A percentile compares a stretch with the other conserved stretches of the same genome.
phyloP scores from a whole-genome alignment of 2,888 invertebrate species.

The Oegoconia quadripuncta region DNA sequence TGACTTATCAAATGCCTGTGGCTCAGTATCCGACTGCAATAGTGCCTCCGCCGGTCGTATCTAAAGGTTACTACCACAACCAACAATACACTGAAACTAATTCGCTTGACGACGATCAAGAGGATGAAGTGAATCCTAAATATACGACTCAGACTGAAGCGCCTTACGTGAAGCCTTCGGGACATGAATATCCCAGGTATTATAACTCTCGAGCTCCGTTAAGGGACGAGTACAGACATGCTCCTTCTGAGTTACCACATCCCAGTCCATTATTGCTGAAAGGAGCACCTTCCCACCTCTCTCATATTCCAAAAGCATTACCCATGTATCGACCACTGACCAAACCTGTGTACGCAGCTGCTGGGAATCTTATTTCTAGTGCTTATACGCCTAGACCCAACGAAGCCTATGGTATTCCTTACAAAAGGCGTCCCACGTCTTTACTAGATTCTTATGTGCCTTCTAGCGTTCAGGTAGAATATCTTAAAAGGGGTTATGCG shows the following conservation, averaged over 20 bases:
- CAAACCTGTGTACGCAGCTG: constrained; percentile 54
- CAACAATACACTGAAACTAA: constrained; percentile 48
- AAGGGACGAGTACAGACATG: constrained; percentile 47
- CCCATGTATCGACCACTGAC: constrained; percentile 56
- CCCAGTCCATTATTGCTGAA: constrained; percentile 58
- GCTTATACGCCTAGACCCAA: constrained; percentile 42
- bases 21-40: constrained; percentile 47
- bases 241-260: constrained; percentile 50
- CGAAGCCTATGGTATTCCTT: constrained; percentile 40
- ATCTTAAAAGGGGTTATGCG: constrained; percentile 62
- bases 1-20: constrained; percentile 54
- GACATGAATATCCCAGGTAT: constrained; percentile 46
- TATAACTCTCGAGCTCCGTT: constrained; percentile 53
- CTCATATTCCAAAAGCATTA: constrained; percentile 62
- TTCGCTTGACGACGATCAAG: constrained; percentile 43
- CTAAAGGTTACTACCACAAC: constrained; percentile 48
- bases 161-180: constrained; percentile 35
- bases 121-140: constrained; percentile 42
- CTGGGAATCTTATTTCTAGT: constrained; percentile 31
- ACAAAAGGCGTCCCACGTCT: constrained; percentile 65
- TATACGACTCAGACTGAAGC: constrained; percentile 45
- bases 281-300: constrained; percentile 48
- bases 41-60: constrained; percentile 38
- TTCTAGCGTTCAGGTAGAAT: constrained; percentile 73
- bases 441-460: constrained; percentile 81